These are phyloP conservation scores for Hemaris fuciformis DNA, from an alignment of 2,888 invertebrate species.

Conservation along the genomic window DNA sequence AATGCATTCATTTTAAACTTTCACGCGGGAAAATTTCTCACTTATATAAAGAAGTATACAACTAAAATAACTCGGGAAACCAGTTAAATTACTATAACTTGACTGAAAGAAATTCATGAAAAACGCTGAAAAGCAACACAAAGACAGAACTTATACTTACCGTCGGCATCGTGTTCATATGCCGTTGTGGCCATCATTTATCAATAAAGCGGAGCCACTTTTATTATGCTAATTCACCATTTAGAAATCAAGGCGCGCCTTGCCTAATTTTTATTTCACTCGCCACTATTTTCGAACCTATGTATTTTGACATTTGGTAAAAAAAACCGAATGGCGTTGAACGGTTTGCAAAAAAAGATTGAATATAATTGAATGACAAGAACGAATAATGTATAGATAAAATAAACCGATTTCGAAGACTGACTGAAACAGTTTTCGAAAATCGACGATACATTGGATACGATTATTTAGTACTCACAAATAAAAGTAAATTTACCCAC, in stretches of 20 bases:
- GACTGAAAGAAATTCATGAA: background rate
- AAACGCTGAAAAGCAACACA: constrained; percentile 1
- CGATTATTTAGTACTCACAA: too few species aligned
- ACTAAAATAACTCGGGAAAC: background rate
- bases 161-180: constrained; percentile 73
- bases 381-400: background rate
- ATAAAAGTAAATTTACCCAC: too few species aligned
- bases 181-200: constrained; percentile 64
- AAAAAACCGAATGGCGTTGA: constrained; percentile 18
- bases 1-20: background rate
- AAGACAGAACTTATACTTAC: constrained; percentile 40
- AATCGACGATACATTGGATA: too few species aligned
- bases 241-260: background rate
- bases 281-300: constrained; percentile 48
- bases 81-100: background rate
- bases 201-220: constrained; percentile 30
- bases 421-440: too few species aligned
- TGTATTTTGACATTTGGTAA: constrained; percentile 39
- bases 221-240: constrained; percentile 4
- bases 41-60: background rate
- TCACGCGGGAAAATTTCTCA: background rate
- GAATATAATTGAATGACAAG: background rate
- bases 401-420: too few species aligned
- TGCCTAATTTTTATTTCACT: constrained; percentile 2
- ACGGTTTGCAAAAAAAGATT: background rate